Evolutionary conservation across 53 echinoderm and acorn worm genomes (phyloP), one percentile per base, ranked within the genome.

Genomic region (Apostichopus leukothele): DNA sequence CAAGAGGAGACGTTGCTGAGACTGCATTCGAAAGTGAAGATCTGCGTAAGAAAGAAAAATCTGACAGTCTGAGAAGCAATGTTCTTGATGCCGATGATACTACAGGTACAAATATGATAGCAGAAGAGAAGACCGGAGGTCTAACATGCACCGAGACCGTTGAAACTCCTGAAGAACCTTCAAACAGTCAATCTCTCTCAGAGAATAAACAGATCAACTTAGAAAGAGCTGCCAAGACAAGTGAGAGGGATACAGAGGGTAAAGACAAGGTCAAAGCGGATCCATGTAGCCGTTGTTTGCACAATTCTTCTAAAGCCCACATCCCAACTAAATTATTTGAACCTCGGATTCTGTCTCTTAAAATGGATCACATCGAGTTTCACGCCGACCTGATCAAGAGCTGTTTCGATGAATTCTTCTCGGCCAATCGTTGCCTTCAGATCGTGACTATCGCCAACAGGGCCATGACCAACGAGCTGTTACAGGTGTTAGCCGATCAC

Each of bases 391-490:
- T 94, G 50, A 89, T 90, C 18, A 88, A 63, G 63, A 89, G 86
- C 59, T 94, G 94, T 83, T 89, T 96, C 74, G 83, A 93, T 25
- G 96, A 96, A 75, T 96, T 92, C 83, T 95, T 96, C 51, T 21
- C 83, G 2, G 91, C 91, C 74, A 96, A 96, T 74, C 73, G 52
- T 25, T 67, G 87, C n/a, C 73, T 96, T 75, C 79, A 88, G 76
- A 94, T 89, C 50, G 89, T 96, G 59, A 91, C 86, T 7, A 63
- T 96, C 50, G 91, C 93, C 16, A 84, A 89, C 52, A 89, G 94
- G 89, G 73, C 89, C 74, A 79, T 93, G 71, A 86, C 86, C 1
- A 89, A 94, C 74, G 68, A 91, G 18, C 76, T 92, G 83, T 87
- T 96, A 63, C 90, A 92, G 60, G 91, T 96, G 52, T 75, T 96